These are phyloP conservation scores for Oceanodroma leucorhoa DNA, from an alignment of 2,797 vertebrate species.

Conservation along the genomic window DNA sequence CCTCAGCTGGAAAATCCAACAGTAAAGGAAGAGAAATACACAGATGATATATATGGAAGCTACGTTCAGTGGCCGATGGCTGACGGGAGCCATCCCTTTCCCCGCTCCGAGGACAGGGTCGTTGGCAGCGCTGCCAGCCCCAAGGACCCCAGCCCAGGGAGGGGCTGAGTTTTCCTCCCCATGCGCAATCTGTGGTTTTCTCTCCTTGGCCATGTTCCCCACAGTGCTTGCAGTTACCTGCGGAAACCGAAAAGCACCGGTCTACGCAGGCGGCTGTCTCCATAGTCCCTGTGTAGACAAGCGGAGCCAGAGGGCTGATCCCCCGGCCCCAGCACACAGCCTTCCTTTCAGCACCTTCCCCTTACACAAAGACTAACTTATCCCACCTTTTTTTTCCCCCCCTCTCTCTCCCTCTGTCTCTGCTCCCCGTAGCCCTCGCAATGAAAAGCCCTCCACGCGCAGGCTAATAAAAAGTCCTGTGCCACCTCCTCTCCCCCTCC, in stretches of 20 bases:
- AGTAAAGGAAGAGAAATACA: not conserved
- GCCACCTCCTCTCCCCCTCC: slow-evolving; percentile 63
- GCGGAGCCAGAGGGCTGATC: slow-evolving; percentile 85
- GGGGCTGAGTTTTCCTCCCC: not conserved
- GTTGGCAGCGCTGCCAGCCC: not conserved
- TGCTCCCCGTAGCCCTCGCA: slow-evolving; percentile 75
- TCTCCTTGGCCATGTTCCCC: slow-evolving; percentile 36
- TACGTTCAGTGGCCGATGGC: not conserved
- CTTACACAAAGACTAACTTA: slow-evolving; percentile 92
- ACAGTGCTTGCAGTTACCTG: slow-evolving; percentile 66
- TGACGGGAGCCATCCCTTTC: not conserved
- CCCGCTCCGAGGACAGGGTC: rapidly evolving
- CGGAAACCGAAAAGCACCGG: slow-evolving; percentile 70
- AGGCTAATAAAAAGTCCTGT: slow-evolving; percentile 80
- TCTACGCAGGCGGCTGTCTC: slow-evolving; percentile 69
- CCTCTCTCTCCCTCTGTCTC: slow-evolving; percentile 46
- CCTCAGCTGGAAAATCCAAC: not conserved
- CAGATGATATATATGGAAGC: not conserved
- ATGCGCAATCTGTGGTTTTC: slow-evolving; percentile 39
- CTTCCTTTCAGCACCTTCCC: slow-evolving; percentile 88
- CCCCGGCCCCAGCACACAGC: slow-evolving; percentile 83
- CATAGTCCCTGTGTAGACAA: slow-evolving; percentile 77
- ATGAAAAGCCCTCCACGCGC: slow-evolving; percentile 81
- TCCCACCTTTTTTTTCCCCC: slow-evolving; percentile 69
- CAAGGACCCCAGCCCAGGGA: not conserved